These are phyloP conservation scores for Nemotelus pantherinus DNA, from an alignment of 2,888 invertebrate genomes.

Conservation along the genomic window DNA sequence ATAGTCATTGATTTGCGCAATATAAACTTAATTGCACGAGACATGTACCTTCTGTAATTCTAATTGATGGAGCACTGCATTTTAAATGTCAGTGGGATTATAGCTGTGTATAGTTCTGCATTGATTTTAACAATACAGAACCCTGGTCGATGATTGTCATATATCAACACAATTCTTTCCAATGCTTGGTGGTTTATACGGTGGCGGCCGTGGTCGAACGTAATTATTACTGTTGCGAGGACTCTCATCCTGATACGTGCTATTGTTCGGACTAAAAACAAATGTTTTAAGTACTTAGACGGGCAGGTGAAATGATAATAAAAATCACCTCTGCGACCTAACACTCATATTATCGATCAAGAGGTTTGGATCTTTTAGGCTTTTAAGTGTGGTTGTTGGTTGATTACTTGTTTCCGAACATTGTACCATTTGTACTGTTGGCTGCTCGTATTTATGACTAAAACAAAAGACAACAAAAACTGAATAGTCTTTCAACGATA, in stretches of 20 bases:
- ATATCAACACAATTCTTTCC: slow-evolving; percentile 61
- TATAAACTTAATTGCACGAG: neutral
- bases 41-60: neutral
- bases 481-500: slow-evolving; percentile 22
- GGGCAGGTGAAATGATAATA: neutral
- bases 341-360: slow-evolving; percentile 62
- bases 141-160: slow-evolving; percentile 64
- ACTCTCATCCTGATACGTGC: slow-evolving; percentile 67
- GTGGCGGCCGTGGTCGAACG: slow-evolving; percentile 63
- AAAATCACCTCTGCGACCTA: slow-evolving; percentile 61
- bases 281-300: neutral
- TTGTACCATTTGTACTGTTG: slow-evolving; percentile 72
- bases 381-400: slow-evolving; percentile 70
- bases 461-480: slow-evolving; percentile 11
- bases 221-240: slow-evolving; percentile 64
- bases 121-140: slow-evolving; percentile 61
- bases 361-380: slow-evolving; percentile 67
- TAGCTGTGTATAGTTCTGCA: neutral
- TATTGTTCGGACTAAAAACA: slow-evolving; percentile 68
- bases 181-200: slow-evolving; percentile 61
- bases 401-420: slow-evolving; percentile 69
- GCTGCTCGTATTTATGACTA: slow-evolving; percentile 53
- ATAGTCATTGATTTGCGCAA: neutral
- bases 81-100: too few relatives aligned
- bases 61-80: too few relatives aligned